Conservation (phyloP, 23 tunicate species). For the Halocynthia roretzi region DNA sequence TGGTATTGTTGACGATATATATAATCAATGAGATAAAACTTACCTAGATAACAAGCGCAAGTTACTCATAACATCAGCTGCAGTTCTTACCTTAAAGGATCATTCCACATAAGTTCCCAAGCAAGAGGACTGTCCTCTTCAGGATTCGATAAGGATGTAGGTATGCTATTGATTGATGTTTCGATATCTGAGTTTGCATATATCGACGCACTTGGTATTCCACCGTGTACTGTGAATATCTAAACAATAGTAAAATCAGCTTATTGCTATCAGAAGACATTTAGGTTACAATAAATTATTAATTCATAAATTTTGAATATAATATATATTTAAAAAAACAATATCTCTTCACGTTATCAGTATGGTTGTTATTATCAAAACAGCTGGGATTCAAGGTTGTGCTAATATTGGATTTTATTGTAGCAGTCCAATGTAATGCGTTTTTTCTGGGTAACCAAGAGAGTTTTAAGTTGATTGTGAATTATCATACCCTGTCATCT, state of each 20-base stretch:
- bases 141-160: slow-evolving; percentile 58
- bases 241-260: slow-evolving; percentile 2
- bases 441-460: no score
- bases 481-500: slow-evolving; percentile 57
- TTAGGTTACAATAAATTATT: no score
- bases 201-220: slow-evolving; percentile 45
- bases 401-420: no score
- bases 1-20: neutral
- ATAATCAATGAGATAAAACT: neutral
- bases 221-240: slow-evolving; percentile 92
- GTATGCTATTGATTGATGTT: slow-evolving; percentile 68
- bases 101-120: slow-evolving; percentile 98
- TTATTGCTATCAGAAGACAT: no score
- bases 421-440: no score
- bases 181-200: slow-evolving; percentile 28
- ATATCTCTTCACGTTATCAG: no score
- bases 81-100: slow-evolving; percentile 62
- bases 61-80: neutral
- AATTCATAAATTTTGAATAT: no score
- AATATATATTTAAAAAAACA: no score
- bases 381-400: no score
- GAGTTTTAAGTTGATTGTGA: neutral
- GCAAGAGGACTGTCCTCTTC: slow-evolving; percentile 76
- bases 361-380: no score
- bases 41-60: neutral